A percentile compares a stretch with the other conserved stretches of the same genome.
These are phyloP conservation scores for Formicarius rufipectus DNA, from an alignment of 2,113 vertebrate species.

Conservation along the genomic window DNA sequence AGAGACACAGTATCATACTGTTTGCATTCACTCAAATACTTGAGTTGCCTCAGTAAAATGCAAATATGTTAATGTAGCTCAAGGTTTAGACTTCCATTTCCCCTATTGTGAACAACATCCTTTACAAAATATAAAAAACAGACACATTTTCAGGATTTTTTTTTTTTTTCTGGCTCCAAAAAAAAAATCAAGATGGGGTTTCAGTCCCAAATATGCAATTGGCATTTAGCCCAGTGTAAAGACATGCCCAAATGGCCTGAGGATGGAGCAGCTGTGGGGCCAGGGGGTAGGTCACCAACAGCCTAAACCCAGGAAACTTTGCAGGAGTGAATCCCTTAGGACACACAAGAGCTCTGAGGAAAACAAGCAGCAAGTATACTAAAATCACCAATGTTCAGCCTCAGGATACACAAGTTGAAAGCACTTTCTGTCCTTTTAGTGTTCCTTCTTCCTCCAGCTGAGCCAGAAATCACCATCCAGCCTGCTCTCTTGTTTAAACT, in stretches of 20 bases:
- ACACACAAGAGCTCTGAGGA: background rate
- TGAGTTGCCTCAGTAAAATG: background rate
- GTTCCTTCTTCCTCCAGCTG: background rate
- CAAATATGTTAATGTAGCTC: background rate
- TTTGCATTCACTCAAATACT: background rate
- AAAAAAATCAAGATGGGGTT: background rate
- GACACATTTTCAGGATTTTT: background rate
- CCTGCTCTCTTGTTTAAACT: background rate
- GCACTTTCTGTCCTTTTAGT: background rate
- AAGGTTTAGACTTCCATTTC: background rate
- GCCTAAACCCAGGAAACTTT: background rate
- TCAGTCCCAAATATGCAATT: conserved; percentile 23
- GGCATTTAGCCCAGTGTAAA: conserved; percentile 8
- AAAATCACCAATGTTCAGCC: background rate
- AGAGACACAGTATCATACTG: background rate
- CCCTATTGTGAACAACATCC: background rate
- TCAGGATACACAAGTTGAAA: background rate
- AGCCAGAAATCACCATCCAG: background rate
- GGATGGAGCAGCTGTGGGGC: conserved; percentile 25
- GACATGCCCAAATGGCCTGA: background rate
- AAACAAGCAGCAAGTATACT: background rate
- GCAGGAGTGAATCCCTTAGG: background rate
- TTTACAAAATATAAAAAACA: background rate
- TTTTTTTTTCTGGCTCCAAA: background rate
- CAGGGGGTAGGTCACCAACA: conserved; percentile 19